Base-by-base conservation (phyloP, 2,888 invertebrate genomes). In the Lordiphosa andalusiaca region DNA sequence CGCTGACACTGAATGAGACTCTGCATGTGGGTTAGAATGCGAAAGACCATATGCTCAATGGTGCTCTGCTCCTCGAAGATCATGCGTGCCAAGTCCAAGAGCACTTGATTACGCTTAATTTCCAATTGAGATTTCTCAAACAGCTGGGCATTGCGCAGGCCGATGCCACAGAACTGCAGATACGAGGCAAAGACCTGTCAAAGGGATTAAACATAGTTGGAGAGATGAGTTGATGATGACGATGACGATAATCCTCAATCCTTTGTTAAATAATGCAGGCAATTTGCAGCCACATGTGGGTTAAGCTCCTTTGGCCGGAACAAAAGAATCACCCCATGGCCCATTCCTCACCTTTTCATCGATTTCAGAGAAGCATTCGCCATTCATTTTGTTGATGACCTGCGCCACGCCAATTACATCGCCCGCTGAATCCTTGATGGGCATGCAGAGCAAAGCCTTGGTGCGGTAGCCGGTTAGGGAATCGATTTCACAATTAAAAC, bases 331-430 rank as follows among this genome's bases (percentile, higher is more conserved):
- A 64, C 44, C 56, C 53, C 37, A 37, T 44, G 46, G 16, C 10
- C 13, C 42, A 12, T n/a, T 46, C 80, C 86, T 86, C 78, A 90
- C 90, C 89, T 90, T 90, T 91, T 98, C 98, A 90, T 98, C 98
- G 88, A 93, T 93, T 65, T 92, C 90, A 52, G 96, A 96, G 90
- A 96, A 96, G 62, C 94, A 93, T 61, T 94, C 93, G 84, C 95
- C 95, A 88, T 94, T 94, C 78, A 95, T 93, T 91, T 96, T 96
- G 91, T 96, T 96, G 90, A 96, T 96, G 84, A 96, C 96, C 93
- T 98, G 98, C 53, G 98, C 98, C 56, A 99, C 98, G 19, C 98
- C 99, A 77, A 98, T 95, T 77, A 98, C 96, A 90, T 98, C 97
- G 36, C 96, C 97, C 84, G 94, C 95, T 88, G 95, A 95, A 90